Evolutionary conservation across 2,797 vertebrate species (phyloP), one percentile per base, ranked within the genome.

Genomic region (Gallinago solitaria): DNA sequence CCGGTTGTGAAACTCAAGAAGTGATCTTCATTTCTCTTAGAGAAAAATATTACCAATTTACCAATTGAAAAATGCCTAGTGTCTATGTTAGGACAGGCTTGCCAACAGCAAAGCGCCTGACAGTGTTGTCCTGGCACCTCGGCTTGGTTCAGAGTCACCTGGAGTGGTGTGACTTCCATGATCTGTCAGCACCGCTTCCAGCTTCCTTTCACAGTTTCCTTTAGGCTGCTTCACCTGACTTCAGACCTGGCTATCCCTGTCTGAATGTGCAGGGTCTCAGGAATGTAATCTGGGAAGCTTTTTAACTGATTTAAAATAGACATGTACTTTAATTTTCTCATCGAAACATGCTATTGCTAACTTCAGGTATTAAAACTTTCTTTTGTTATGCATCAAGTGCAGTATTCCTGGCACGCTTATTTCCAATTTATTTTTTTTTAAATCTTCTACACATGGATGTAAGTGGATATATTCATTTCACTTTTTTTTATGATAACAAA

Each of bases 111-210:
- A 60, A 82, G 30, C 16, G 35, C 57, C 70, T 48, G n/a, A 28
- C 30, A 69, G 6, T 0, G 0, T 33, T 78, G 71, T 74, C 30
- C 41, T 74, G 37, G 71, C 75, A 90, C 0, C 2, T 76, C 24
- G 47, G 56, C n/a, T 3, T 27, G 51, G 27, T 69, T 88, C 1
- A 3, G 63, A 90, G 74, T 83, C 86, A 63, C 35, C 30, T 5
- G 35, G 25, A 75, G 12, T 76, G 35, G 17, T 78, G 61, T 59
- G 74, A 74, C 47, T 69, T 92, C 33, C 35, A 37, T 30, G 39
- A 51, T 50, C 48, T 28, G 28, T 63, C 76, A 88, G 47, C 43
- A 64, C 20, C 0, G 5, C 45, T 83, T 95, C 35, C 60, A 45
- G 3, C 39, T 81, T 70, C 32, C 27, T 63, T 86, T 43, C 21